These are phyloP conservation scores for Anseranas semipalmata DNA, from an alignment of 2,113 vertebrate genomes.

Conservation along the genomic window DNA sequence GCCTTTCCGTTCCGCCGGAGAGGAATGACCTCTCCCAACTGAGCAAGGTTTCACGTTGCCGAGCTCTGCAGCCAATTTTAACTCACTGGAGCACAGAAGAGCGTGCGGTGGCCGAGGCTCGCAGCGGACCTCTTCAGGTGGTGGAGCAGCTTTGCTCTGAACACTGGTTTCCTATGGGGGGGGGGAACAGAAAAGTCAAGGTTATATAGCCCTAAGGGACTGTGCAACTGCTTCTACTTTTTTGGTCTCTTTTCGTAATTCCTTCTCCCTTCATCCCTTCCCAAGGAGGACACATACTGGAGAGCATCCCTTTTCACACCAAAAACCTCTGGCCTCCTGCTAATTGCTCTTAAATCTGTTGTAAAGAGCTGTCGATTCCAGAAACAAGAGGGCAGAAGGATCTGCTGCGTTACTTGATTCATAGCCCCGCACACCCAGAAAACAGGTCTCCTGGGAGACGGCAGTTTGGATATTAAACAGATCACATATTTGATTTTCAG, in stretches of 20 bases:
- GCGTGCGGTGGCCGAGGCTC: background rate
- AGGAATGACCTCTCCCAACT: background rate
- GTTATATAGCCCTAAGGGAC: background rate
- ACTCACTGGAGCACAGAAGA: background rate
- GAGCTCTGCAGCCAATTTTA: constrained; percentile 27
- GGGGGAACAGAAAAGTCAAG: background rate
- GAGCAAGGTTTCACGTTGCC: background rate
- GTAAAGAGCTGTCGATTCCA: background rate
- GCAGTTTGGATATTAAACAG: background rate
- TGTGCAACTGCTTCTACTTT: background rate
- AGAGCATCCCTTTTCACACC: background rate
- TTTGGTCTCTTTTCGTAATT: background rate
- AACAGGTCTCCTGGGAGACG: background rate
- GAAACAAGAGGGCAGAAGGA: background rate
- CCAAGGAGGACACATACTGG: background rate
- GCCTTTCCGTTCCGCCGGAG: constrained; percentile 19
- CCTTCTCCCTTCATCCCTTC: background rate
- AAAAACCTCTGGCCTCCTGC: background rate
- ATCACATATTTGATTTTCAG: constrained; percentile 41
- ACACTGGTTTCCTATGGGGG: background rate
- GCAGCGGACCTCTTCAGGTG: background rate
- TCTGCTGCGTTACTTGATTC: background rate
- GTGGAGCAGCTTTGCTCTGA: background rate
- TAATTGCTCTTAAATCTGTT: background rate
- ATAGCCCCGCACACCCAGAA: background rate